phyloP scores from a whole-genome alignment of 2,888 invertebrate species.

The Hedya salicella region DNA sequence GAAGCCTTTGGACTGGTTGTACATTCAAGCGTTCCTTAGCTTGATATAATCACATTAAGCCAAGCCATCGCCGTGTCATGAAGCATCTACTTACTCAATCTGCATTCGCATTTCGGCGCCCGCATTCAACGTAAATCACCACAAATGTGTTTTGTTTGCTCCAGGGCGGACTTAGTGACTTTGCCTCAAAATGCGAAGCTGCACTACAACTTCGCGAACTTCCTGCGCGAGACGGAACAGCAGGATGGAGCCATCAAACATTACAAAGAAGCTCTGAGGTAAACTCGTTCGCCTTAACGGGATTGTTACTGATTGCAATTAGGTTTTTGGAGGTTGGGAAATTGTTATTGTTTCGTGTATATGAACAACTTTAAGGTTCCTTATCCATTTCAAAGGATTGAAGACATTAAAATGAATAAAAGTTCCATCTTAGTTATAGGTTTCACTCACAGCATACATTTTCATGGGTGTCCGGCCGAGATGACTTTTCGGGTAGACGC shows the following conservation, averaged over 20 bases:
- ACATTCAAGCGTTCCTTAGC: no score
- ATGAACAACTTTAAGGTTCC: no score
- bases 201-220: slow-evolving; percentile 96
- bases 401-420: no score
- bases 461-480: no score
- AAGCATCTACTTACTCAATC: not conserved
- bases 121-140: slow-evolving; percentile 65
- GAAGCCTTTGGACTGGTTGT: no score
- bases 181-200: slow-evolving; percentile 95
- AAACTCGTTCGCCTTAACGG: slow-evolving; percentile 57
- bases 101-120: slow-evolving; percentile 57
- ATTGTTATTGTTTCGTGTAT: no score
- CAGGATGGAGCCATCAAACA: slow-evolving; percentile 90
- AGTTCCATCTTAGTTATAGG: no score
- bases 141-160: slow-evolving; percentile 77
- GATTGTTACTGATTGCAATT: slow-evolving; percentile 17
- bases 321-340: not conserved
- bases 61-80: not conserved
- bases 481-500: no score
- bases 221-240: slow-evolving; percentile 90
- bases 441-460: no score
- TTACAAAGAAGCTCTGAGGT: slow-evolving; percentile 93
- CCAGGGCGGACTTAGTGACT: slow-evolving; percentile 91
- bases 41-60: not conserved
- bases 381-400: no score